Conservation (phyloP, 2,888 invertebrate species). For the Eupithecia dodoneata region DNA sequence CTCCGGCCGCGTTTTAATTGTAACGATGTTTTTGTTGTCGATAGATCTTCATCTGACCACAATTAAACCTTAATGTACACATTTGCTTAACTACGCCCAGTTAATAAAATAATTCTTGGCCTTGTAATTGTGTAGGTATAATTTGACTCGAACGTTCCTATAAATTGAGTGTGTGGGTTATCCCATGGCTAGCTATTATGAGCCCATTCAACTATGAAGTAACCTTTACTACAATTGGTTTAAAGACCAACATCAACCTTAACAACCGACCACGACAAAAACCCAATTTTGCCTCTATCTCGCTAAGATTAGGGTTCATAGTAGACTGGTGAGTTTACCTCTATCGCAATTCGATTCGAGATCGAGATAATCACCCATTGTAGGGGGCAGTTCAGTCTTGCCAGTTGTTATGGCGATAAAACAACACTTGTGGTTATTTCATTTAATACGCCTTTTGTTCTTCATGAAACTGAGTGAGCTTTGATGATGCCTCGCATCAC, state of each 20-base stretch:
- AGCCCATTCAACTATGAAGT: not conserved
- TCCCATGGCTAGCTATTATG: constrained; percentile 3
- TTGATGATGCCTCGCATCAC: constrained; percentile 8
- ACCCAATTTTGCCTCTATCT: not conserved
- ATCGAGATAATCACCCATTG: constrained; percentile 39
- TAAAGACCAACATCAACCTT: constrained; percentile 13
- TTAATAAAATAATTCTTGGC: not conserved
- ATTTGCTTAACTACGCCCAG: not conserved
- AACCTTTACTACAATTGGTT: constrained; percentile 6
- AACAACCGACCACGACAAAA: not conserved
- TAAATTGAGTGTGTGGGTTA: constrained; percentile 23
- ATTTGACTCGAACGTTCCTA: not conserved
- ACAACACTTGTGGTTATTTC: constrained; percentile 32
- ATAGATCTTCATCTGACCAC: too few species aligned
- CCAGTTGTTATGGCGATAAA: constrained; percentile 39
- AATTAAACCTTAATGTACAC: not conserved
- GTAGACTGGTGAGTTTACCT: not conserved
- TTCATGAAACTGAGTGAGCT: constrained; percentile 29
- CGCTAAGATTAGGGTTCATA: constrained; percentile 4
- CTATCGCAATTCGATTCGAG: constrained; percentile 17
- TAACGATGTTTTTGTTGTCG: too few species aligned
- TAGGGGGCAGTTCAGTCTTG: constrained; percentile 43
- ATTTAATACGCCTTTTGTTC: constrained; percentile 38
- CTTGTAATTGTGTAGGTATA: not conserved
- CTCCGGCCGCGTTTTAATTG: too few species aligned